Percentiles rank a stretch among this genome's conserved stretches.
phyloP scores from a whole-genome alignment of 1,140 invertebrate species.

The Pogonomyrmex californicus region DNA sequence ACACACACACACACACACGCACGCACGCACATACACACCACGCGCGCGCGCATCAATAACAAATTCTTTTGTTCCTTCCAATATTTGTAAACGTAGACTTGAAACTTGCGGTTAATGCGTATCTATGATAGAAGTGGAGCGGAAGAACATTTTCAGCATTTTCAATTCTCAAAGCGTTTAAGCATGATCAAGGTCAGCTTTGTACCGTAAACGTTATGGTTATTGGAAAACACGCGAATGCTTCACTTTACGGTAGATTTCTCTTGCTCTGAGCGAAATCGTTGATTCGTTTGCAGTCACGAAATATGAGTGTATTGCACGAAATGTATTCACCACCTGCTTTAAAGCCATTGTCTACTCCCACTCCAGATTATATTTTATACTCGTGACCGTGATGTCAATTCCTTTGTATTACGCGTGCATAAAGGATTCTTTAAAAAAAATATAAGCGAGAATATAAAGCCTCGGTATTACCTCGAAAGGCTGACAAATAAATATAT shows the following conservation, averaged over 20 bases:
- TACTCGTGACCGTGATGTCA: neutral
- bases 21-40: no score
- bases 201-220: conserved; percentile 66
- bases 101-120: neutral
- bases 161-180: conserved; percentile 51
- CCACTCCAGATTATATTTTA: conserved; percentile 24
- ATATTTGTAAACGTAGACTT: neutral
- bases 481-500: neutral
- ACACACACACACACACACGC: no score
- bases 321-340: neutral
- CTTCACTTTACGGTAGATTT: conserved; percentile 64
- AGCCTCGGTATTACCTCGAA: neutral
- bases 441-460: neutral
- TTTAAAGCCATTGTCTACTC: neutral
- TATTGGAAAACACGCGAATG: conserved; percentile 68
- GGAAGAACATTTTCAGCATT: conserved; percentile 38
- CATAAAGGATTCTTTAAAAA: neutral
- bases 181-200: conserved; percentile 57
- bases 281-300: conserved; percentile 47
- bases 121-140: conserved; percentile 25
- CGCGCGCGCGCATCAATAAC: neutral
- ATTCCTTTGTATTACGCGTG: conserved; percentile 2
- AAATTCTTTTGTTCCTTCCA: neutral
- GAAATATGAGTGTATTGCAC: conserved; percentile 40
- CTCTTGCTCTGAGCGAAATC: conserved; percentile 48